Conservation (phyloP, 2,113 vertebrate species). For the Scomber colias region DNA sequence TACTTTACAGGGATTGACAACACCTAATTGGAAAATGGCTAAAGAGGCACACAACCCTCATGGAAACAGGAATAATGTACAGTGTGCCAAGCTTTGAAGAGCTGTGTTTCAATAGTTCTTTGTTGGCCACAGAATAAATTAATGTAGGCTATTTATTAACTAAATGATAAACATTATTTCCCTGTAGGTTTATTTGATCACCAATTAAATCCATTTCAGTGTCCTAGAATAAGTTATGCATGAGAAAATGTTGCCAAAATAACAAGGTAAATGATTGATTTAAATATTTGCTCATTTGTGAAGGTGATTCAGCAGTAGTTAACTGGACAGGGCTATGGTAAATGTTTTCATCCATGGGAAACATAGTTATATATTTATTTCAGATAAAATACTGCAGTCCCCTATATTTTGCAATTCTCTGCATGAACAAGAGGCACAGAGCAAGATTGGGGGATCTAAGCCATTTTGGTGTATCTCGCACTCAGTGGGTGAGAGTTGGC, state of each 20-base stretch:
- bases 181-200: not conserved
- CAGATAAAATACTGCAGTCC: conserved; percentile 37
- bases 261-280: not conserved
- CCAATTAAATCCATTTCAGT: not conserved
- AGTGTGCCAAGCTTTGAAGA: conserved; percentile 26
- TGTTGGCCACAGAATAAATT: not conserved
- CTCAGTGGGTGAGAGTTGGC: conserved; percentile 61
- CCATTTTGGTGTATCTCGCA: conserved; percentile 48
- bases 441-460: conserved; percentile 56
- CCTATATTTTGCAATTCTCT: conserved; percentile 39
- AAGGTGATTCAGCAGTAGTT: not conserved
- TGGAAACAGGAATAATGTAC: conserved; percentile 49
- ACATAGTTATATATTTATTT: not conserved
- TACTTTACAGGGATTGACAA: conserved; percentile 59
- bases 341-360: conserved; percentile 9
- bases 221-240: not conserved
- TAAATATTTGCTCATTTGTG: not conserved
- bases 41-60: conserved; percentile 45
- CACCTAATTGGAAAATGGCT: conserved; percentile 52
- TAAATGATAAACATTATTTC: not conserved
- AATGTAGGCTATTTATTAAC: not conserved
- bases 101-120: conserved; percentile 2
- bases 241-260: not conserved
- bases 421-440: conserved; percentile 48
- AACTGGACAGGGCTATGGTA: not conserved